These are phyloP conservation scores for Pangasianodon gigas DNA, from an alignment of 2,113 vertebrate genomes.

Conservation along the genomic window DNA sequence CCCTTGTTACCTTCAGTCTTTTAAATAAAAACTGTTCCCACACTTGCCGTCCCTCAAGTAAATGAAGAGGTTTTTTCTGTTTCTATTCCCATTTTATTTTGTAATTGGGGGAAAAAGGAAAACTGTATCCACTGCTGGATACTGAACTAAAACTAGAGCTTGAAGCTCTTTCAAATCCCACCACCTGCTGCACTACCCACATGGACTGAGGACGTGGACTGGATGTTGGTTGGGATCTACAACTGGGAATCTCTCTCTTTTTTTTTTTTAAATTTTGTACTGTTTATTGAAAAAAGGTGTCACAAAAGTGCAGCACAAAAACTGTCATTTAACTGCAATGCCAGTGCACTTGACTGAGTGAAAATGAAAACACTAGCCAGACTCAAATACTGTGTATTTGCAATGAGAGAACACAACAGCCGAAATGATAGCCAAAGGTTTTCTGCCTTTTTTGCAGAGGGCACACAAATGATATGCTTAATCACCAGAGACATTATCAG, in stretches of 20 bases:
- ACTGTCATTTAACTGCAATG: not conserved
- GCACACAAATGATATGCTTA: not conserved
- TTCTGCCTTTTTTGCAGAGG: not conserved
- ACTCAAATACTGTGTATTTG: not conserved
- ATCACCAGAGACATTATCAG: slow-evolving; percentile 1
- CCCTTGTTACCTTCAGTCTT: no score
- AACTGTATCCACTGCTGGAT: not conserved
- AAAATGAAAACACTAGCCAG: not conserved
- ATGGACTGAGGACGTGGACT: not conserved
- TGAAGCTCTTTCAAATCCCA: not conserved
- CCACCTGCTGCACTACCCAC: not conserved
- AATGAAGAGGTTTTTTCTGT: not conserved
- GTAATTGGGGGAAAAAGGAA: not conserved
- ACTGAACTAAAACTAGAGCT: not conserved
- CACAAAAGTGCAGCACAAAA: not conserved
- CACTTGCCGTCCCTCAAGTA: no score
- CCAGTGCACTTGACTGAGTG: not conserved
- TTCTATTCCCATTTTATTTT: no score
- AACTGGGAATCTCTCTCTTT: not conserved
- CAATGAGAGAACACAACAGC: not conserved
- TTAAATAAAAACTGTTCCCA: not conserved
- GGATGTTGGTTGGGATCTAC: not conserved
- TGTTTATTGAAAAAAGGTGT: not conserved
- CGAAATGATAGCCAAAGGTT: not conserved
- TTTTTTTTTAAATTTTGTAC: not conserved